These are phyloP conservation scores for Chelon auratus DNA, from an alignment of 2,797 vertebrate species.

Conservation along the genomic window DNA sequence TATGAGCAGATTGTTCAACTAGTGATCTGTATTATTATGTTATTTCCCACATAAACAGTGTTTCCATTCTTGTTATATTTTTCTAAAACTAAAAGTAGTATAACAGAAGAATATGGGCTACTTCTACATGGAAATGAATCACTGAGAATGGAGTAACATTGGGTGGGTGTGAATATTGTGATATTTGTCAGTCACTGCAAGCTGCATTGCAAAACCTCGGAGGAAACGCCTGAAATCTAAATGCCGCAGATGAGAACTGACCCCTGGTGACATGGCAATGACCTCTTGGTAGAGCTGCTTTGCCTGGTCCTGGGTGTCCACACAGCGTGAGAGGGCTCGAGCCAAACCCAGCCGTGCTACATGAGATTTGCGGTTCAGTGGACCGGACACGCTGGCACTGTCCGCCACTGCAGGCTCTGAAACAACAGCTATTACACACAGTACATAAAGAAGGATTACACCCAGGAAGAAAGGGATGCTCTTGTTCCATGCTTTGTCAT, in stretches of 20 bases:
- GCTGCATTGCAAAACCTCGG: neutral
- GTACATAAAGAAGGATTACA: neutral
- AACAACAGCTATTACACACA: constrained; percentile 9
- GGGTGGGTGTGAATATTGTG: neutral
- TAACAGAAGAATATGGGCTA: neutral
- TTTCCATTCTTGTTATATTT: no score
- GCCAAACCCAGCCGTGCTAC: constrained; percentile 76
- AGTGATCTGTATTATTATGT: no score
- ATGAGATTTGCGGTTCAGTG: constrained; percentile 73
- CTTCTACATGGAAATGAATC: constrained; percentile 14
- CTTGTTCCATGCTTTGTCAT: no score
- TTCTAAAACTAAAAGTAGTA: no score
- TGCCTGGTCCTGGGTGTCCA: constrained; percentile 61
- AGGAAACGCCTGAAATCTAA: constrained; percentile 9
- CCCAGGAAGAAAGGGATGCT: neutral
- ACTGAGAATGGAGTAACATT: neutral
- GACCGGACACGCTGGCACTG: neutral
- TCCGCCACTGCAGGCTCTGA: constrained; percentile 44
- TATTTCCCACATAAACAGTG: no score
- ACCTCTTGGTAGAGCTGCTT: constrained; percentile 74
- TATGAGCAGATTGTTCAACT: no score
- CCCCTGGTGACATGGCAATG: constrained; percentile 79
- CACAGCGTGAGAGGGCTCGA: constrained; percentile 65
- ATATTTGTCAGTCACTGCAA: neutral
- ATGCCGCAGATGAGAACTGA: constrained; percentile 30